Evolutionary conservation across 2,797 vertebrate genomes (phyloP).

Genomic region (Notamacropus eugenii): DNA sequence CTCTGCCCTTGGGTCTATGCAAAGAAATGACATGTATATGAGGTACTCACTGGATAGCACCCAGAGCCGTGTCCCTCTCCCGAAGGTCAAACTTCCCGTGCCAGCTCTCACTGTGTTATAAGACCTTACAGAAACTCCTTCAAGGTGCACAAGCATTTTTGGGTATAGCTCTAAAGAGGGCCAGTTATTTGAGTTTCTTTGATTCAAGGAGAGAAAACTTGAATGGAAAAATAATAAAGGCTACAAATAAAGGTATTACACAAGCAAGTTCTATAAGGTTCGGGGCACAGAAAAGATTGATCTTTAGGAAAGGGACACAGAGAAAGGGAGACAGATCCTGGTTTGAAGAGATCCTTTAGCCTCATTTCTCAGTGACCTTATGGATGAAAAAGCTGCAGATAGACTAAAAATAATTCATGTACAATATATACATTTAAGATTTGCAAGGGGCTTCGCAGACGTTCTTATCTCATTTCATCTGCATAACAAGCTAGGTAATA

Average conservation of each 20-base stretch:
- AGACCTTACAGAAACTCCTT: background rate
- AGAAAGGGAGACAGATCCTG: background rate
- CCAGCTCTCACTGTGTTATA: background rate
- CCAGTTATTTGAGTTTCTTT: background rate
- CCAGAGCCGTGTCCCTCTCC: background rate
- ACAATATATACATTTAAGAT: background rate
- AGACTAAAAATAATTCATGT: conserved; percentile 14
- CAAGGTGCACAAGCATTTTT: background rate
- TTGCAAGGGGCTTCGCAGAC: background rate
- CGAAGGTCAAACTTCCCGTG: background rate
- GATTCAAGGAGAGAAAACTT: background rate
- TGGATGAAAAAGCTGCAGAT: background rate
- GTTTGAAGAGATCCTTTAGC: conserved; percentile 11
- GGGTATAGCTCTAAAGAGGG: background rate
- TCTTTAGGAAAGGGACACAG: background rate
- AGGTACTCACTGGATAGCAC: background rate
- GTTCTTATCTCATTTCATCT: background rate
- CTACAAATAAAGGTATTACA: background rate
- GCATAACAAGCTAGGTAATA: background rate
- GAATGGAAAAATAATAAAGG: background rate
- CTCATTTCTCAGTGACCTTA: conserved; percentile 24
- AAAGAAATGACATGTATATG: background rate
- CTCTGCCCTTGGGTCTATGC: background rate
- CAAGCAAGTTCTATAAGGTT: background rate
- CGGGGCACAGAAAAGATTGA: background rate